A percentile compares a stretch with the other conserved stretches of the same genome.
Conservation (phyloP, 2,888 invertebrate species). For the Orthonevra nobilis region DNA sequence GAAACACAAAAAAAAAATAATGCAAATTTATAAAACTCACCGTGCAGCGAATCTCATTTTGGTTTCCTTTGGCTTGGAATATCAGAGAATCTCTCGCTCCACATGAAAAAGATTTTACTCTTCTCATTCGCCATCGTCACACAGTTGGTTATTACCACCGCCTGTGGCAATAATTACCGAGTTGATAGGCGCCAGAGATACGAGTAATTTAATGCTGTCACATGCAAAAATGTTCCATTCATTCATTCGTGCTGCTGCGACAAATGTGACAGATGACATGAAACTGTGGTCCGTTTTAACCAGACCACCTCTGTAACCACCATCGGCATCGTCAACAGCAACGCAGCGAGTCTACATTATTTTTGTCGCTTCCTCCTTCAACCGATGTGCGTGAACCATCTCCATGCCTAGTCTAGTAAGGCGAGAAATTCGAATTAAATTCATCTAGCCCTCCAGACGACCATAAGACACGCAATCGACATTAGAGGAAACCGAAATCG, state of each 20-base stretch:
- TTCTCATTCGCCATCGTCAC: not conserved
- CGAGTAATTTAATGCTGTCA: slow-evolving; percentile 60
- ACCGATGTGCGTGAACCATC: slow-evolving; percentile 42
- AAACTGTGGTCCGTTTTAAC: slow-evolving; percentile 52
- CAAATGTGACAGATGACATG: slow-evolving; percentile 66
- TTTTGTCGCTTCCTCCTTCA: not conserved
- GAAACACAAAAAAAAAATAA: slow-evolving; percentile 25
- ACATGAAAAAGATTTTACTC: slow-evolving; percentile 9
- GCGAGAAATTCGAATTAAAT: slow-evolving; percentile 56
- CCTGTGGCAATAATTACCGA: slow-evolving; percentile 60
- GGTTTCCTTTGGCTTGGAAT: not conserved
- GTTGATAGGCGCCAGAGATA: slow-evolving; percentile 67
- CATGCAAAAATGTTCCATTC: slow-evolving; percentile 57
- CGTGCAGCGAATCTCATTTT: not conserved
- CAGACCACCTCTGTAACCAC: slow-evolving; percentile 12
- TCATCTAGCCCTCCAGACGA: slow-evolving; percentile 16
- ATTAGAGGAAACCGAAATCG: slow-evolving; percentile 48
- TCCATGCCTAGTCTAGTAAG: slow-evolving; percentile 6
- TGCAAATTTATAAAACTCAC: slow-evolving; percentile 50
- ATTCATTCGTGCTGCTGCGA: slow-evolving; percentile 47
- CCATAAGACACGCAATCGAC: slow-evolving; percentile 60
- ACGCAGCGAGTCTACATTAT: too few relatives aligned
- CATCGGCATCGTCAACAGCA: not conserved
- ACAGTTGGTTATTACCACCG: not conserved
- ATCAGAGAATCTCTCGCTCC: slow-evolving; percentile 3